Base-by-base conservation (phyloP, 2,113 vertebrate species). In the Aspidoscelis tigris region DNA sequence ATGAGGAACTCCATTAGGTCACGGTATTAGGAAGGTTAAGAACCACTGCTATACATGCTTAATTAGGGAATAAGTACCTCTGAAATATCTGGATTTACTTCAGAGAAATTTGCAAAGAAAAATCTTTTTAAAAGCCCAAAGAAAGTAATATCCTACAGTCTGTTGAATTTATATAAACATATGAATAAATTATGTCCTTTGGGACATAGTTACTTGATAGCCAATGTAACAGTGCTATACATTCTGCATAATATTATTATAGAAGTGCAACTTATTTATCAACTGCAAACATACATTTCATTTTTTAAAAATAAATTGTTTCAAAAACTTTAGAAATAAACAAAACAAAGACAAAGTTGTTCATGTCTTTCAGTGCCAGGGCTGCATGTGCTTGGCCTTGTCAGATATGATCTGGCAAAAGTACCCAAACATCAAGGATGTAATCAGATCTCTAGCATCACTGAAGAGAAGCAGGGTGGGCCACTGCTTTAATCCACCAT, bases 401-500 rank as follows among this genome's bases (percentile, higher is more conserved):
- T 9, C 26, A 50, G 20, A 73, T 84, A 73, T 50, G 41, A 50
- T 75, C 33, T 14, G 72, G 55, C 22, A 84, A 78, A 18, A 79
- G 24, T 64, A 64, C 43, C 68, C 71, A 33, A 18, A 84, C 44
- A 39, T 61, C 10, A 72, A 21, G 39, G 66, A 21, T 50, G 33
- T 84, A 79, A 73, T 14, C 55, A 47, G 55, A 79, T 9, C 43
- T 21, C 55, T 18, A 44, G 3, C 22, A 9, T 79, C 7, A 47
- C 2, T 65, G 58, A 79, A 50, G 4, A 64, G 61, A 83, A 71
- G 58, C 21, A 68, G 66, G 66, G 65, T 84, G 66, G 75, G 53
- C 53, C 70, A 55, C 53, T 72, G 39, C 72, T 72, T 71, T 72
- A 78, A 84, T 78, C 41, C 21, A 64, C 39, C 82, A 47, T 78